Percentiles rank a stretch among this genome's conserved stretches.
phyloP scores from a whole-genome alignment of 2,888 invertebrate genomes.

The Cosmia trapezina region DNA sequence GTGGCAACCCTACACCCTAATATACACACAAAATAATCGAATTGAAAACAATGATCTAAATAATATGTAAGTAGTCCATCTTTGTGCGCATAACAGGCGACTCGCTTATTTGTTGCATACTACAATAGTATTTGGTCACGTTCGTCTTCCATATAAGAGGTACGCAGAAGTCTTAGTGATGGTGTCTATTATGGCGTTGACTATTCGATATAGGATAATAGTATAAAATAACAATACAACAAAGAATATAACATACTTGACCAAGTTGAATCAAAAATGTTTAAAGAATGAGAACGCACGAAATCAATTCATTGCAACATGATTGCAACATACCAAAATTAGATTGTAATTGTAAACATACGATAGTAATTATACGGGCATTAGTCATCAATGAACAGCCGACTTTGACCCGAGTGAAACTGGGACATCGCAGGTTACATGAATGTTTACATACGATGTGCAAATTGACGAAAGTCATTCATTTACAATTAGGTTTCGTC shows the following conservation, averaged over 20 bases:
- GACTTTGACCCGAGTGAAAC: conserved; percentile 45
- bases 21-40: neutral
- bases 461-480: neutral
- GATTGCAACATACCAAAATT: conserved; percentile 36
- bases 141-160: conserved; percentile 16
- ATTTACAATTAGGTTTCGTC: neutral
- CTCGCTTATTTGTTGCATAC: conserved; percentile 1
- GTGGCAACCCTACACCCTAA: too few relatives aligned
- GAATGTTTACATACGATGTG: conserved; percentile 36
- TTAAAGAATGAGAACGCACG: neutral
- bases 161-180: conserved; percentile 14
- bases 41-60: conserved; percentile 36
- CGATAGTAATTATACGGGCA: conserved; percentile 24
- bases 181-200: conserved; percentile 1
- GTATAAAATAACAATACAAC: neutral
- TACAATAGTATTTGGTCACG: conserved; percentile 30
- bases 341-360: conserved; percentile 19
- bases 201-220: neutral
- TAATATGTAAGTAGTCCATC: conserved; percentile 19
- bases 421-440: conserved; percentile 11
- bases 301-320: conserved; percentile 23
- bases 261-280: neutral
- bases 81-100: neutral
- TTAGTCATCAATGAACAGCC: conserved; percentile 41
- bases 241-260: neutral